phyloP scores from a whole-genome alignment of 2,113 vertebrate genomes.

The Dasyornis broadbenti region DNA sequence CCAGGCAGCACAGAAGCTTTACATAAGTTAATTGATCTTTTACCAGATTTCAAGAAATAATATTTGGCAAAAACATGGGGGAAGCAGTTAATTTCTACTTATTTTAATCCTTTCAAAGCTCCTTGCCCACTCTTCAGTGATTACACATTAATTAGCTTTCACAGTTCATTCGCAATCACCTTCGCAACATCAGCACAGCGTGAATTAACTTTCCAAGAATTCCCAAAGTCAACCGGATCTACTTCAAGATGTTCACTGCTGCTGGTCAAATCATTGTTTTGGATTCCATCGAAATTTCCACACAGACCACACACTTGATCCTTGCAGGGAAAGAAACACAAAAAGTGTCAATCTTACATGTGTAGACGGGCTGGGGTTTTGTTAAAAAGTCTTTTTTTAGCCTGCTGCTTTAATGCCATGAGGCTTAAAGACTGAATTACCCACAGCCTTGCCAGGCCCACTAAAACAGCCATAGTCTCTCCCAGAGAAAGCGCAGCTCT shows the following conservation, averaged over 20 bases:
- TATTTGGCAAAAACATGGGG: neutral
- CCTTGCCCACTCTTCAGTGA: neutral
- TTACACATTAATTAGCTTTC: neutral
- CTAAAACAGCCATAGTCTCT: neutral
- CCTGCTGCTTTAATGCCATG: neutral
- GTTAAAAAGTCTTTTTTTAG: neutral
- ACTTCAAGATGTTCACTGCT: conserved; percentile 91
- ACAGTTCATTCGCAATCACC: conserved; percentile 64
- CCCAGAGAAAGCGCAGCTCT: neutral
- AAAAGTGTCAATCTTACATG: neutral
- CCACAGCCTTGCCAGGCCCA: neutral
- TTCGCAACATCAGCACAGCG: conserved; percentile 85
- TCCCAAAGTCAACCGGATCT: conserved; percentile 86
- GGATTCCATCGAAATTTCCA: conserved; percentile 91
- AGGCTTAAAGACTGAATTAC: neutral
- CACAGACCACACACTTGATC: conserved; percentile 91
- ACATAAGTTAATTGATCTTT: neutral
- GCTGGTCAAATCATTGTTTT: conserved; percentile 93
- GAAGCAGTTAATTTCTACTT: neutral
- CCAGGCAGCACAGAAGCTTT: neutral
- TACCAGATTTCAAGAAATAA: neutral
- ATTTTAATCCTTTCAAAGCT: neutral
- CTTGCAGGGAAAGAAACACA: conserved; percentile 66
- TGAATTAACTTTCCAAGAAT: conserved; percentile 91
- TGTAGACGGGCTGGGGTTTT: neutral